Base-by-base conservation (phyloP, 2,797 vertebrate species). In the Liparis tanakae region DNA sequence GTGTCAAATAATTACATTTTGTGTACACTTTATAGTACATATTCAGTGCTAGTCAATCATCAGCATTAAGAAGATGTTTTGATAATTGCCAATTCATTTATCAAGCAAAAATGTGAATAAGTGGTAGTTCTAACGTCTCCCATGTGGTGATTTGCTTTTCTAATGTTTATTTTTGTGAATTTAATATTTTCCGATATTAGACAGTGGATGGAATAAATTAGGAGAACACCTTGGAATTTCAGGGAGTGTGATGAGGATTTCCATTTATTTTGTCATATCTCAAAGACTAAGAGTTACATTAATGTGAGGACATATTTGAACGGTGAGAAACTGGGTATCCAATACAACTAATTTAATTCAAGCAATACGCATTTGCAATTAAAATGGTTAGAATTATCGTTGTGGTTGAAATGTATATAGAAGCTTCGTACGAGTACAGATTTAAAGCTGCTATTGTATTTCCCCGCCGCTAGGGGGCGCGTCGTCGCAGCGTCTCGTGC, bases 391-490 rank as follows among this genome's bases (percentile, higher is more conserved):
- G 10, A 44, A 18, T 18, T 12, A 65, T 39, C 5, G 10, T 41
- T 12, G 33, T 30, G 20, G 17, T 9, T 3, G 44, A 18, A 46
- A 46, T 46, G 6, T 7, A 18, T 18, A 7, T 46, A 18, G 43
- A 5, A 44, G 17, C 43, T 7, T 7, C 15, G 10, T 0, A 33
- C 10, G 2, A 12, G 0, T 6, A 10, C n/a, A 4, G 7, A 30
- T 1, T 0, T 3, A 5, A n/a, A 25, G 5, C 20, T 13, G 71
- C 33, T 2, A 34, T 10, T 68, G 56, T 2, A 37, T 72, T 1
- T 6, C 64, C 10, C 58, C 9, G 39, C 56, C 89, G n/a, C 5
- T 33, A 36, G 74, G 79, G 0, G 89, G 65, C 81, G 86, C 82
- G 0, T 5, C 59, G 17, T 5, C 0, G 1, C 34, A 13, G 58